Percentiles rank a stretch among this genome's conserved stretches.
Evolutionary conservation across 1,140 invertebrate species (phyloP).

Genomic region (Goniozus legneri): DNA sequence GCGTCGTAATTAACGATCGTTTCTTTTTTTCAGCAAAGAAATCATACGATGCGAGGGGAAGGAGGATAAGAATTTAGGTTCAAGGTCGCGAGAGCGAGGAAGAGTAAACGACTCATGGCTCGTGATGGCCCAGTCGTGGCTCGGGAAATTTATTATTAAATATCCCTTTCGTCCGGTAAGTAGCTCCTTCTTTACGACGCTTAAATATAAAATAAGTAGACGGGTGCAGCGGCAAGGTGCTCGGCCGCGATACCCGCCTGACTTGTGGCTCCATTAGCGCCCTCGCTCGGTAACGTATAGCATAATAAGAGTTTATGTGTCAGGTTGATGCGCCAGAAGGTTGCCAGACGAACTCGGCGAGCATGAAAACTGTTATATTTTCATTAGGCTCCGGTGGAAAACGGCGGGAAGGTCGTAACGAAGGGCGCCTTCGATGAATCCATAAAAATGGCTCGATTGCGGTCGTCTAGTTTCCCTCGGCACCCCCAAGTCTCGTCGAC

Average conservation of each 20-base stretch:
- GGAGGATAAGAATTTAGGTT: too few relatives aligned
- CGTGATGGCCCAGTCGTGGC: conserved; percentile 1
- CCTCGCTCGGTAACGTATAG: conserved; percentile 50
- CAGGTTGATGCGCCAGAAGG: conserved; percentile 53
- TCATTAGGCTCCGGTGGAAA: conserved; percentile 43
- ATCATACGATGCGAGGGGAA: too few relatives aligned
- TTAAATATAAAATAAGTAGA: conserved; percentile 57
- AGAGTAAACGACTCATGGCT: conserved; percentile 1
- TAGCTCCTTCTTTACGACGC: conserved; percentile 52
- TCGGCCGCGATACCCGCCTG: conserved; percentile 38
- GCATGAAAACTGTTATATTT: conserved; percentile 55
- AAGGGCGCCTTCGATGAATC: conserved; percentile 39
- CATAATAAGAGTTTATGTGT: conserved; percentile 57
- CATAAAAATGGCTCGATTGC: too few relatives aligned
- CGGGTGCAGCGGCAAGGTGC: conserved; percentile 37
- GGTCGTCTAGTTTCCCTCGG: too few relatives aligned
- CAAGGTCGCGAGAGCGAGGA: background rate
- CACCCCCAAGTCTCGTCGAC: background rate
- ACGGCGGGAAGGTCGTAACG: conserved; percentile 30
- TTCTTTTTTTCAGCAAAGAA: too few relatives aligned
- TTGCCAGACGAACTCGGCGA: conserved; percentile 49
- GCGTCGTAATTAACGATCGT: too few relatives aligned
- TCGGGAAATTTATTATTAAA: conserved; percentile 40
- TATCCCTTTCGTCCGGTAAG: conserved; percentile 44
- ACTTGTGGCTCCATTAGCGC: conserved; percentile 56